These are phyloP conservation scores for Oxyruncus cristatus DNA, from an alignment of 2,113 vertebrate species.

Conservation along the genomic window DNA sequence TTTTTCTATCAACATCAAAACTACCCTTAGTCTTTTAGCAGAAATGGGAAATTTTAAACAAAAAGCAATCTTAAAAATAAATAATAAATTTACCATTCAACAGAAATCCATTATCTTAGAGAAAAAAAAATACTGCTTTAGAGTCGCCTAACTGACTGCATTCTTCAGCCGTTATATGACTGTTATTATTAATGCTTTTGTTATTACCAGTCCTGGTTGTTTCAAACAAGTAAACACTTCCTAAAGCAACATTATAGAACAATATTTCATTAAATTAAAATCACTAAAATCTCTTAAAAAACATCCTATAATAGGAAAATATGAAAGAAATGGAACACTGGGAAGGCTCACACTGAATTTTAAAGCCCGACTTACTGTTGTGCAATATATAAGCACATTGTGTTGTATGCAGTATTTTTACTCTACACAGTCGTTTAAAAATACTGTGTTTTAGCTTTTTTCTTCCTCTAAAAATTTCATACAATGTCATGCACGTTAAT, in stretches of 20 bases:
- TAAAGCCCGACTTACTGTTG: neutral
- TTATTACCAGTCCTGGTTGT: neutral
- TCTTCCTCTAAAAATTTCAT: conserved; percentile 4
- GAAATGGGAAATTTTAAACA: neutral
- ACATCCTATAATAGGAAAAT: neutral
- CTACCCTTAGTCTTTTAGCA: neutral
- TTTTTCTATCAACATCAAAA: neutral
- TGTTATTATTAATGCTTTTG: neutral
- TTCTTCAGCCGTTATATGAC: neutral
- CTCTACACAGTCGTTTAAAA: neutral
- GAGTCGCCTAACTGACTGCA: neutral
- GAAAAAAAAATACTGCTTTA: neutral
- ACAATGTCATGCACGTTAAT: neutral
- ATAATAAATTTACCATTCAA: neutral
- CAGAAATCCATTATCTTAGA: neutral
- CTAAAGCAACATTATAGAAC: neutral
- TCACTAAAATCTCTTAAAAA: neutral
- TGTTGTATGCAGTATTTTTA: neutral
- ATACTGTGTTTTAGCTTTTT: neutral
- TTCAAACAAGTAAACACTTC: neutral
- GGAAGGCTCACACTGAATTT: neutral
- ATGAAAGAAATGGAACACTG: neutral
- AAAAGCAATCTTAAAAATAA: neutral
- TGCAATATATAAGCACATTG: neutral
- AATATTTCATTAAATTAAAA: conserved; percentile 7